Conservation (phyloP, 2,888 invertebrate genomes). For the Hecatera dysodea region DNA sequence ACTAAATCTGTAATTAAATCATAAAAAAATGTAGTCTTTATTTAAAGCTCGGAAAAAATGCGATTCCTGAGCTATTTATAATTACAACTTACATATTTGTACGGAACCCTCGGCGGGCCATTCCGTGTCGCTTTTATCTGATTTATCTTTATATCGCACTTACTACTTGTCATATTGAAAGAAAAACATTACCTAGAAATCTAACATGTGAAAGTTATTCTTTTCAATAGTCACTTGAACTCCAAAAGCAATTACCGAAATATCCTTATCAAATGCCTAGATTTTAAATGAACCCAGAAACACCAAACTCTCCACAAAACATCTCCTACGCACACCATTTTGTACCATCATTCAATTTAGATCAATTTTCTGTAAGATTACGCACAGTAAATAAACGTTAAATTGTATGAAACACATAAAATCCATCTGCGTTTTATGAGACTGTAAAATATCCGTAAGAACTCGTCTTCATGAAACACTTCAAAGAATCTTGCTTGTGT, state of each 20-base stretch:
- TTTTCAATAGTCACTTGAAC: too few species aligned
- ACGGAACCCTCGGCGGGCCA: too few species aligned
- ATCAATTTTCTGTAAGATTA: constrained; percentile 20
- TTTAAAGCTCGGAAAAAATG: too few species aligned
- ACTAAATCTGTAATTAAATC: too few species aligned
- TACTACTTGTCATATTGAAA: neutral
- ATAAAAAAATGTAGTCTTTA: too few species aligned
- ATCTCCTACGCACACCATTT: neutral
- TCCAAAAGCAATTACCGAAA: too few species aligned
- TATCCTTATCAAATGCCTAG: too few species aligned
- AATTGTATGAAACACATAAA: constrained; percentile 37
- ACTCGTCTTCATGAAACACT: constrained; percentile 22
- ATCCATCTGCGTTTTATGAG: constrained; percentile 37
- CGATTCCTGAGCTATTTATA: too few species aligned
- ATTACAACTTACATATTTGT: too few species aligned
- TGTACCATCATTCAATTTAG: constrained; percentile 34
- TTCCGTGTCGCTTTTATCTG: too few species aligned
- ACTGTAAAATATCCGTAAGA: constrained; percentile 24
- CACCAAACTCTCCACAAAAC: neutral
- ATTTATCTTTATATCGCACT: too few species aligned
- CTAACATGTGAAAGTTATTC: too few species aligned
- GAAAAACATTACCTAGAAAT: neutral
- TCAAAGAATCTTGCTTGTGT: constrained; percentile 36
- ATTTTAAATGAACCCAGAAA: neutral
- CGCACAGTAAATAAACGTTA: constrained; percentile 38